Evolutionary conservation across 2,797 vertebrate species (phyloP).

Genomic region (Tauraco hartlaubi): DNA sequence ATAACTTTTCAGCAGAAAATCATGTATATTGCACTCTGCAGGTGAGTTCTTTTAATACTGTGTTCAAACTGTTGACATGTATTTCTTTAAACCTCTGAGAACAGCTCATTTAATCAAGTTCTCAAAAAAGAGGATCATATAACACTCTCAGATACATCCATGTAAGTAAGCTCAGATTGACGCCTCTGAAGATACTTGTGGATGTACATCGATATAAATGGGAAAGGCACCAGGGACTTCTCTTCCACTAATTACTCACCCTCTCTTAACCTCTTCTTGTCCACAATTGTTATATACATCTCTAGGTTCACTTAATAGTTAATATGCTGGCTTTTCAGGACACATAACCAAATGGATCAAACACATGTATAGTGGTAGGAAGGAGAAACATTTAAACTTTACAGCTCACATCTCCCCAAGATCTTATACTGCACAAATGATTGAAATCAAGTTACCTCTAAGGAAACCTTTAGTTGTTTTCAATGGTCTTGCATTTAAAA

Average conservation of each 20-base stretch:
- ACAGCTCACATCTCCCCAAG: not conserved
- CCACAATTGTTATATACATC: not conserved
- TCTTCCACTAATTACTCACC: not conserved
- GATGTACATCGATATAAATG: not conserved
- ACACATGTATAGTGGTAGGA: not conserved
- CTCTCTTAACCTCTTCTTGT: not conserved
- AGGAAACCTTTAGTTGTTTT: not conserved
- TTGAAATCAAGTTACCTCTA: not conserved
- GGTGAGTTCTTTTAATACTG: not conserved
- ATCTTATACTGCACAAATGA: not conserved
- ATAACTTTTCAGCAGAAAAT: not conserved
- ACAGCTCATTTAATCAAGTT: not conserved
- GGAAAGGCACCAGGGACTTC: not conserved
- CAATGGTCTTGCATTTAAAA: not conserved
- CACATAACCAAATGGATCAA: not conserved
- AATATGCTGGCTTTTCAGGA: not conserved
- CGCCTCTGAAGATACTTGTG: not conserved
- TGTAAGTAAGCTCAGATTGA: not conserved
- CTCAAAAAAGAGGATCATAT: not conserved
- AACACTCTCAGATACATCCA: not conserved
- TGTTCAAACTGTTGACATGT: not conserved
- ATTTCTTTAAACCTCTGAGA: slow-evolving; percentile 23
- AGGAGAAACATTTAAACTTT: not conserved
- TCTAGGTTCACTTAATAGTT: not conserved
- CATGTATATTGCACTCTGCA: not conserved